These are phyloP conservation scores for Ptycholaimellus sp. DNA, from an alignment of 2,888 invertebrate genomes.

Conservation along the genomic window DNA sequence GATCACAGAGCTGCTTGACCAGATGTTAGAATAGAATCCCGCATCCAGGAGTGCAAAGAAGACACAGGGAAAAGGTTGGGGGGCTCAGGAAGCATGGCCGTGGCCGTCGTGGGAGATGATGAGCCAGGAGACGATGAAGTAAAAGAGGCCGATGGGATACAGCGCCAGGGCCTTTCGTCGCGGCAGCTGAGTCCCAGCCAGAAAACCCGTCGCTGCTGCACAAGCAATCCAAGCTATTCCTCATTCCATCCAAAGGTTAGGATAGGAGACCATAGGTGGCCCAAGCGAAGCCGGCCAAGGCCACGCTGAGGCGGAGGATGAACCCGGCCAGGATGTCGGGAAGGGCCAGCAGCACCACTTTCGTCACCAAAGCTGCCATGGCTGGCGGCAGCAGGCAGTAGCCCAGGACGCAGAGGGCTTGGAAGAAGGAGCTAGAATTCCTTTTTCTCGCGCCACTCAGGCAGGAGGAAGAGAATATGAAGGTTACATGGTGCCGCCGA, in stretches of 20 bases:
- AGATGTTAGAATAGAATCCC: no score
- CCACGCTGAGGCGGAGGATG: slow-evolving; percentile 52
- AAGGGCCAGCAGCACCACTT: slow-evolving; percentile 47
- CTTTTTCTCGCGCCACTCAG: neutral
- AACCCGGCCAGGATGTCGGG: slow-evolving; percentile 47
- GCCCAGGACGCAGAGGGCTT: slow-evolving; percentile 88
- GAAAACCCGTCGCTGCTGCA: slow-evolving; percentile 75
- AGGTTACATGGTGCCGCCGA: slow-evolving; percentile 77
- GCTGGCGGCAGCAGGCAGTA: slow-evolving; percentile 82
- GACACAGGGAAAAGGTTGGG: no score
- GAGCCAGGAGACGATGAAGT: slow-evolving; percentile 51
- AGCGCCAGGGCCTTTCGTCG: slow-evolving; percentile 70
- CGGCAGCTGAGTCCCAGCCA: slow-evolving; percentile 72
- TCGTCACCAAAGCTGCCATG: slow-evolving; percentile 55
- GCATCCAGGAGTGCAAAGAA: no score
- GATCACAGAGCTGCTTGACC: no score
- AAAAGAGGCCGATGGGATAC: slow-evolving; percentile 87
- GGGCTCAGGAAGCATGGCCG: no score
- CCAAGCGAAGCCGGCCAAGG: slow-evolving; percentile 70
- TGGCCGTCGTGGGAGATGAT: slow-evolving; percentile 33
- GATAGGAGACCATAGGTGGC: slow-evolving; percentile 53
- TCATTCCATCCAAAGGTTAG: neutral
- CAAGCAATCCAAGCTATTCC: slow-evolving; percentile 18
- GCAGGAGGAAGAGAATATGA: neutral
- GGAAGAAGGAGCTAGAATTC: slow-evolving; percentile 35